Percentiles rank a stretch among this genome's conserved stretches.
phyloP scores from a whole-genome alignment of 2,797 vertebrate genomes.

The Lagodon rhomboides region DNA sequence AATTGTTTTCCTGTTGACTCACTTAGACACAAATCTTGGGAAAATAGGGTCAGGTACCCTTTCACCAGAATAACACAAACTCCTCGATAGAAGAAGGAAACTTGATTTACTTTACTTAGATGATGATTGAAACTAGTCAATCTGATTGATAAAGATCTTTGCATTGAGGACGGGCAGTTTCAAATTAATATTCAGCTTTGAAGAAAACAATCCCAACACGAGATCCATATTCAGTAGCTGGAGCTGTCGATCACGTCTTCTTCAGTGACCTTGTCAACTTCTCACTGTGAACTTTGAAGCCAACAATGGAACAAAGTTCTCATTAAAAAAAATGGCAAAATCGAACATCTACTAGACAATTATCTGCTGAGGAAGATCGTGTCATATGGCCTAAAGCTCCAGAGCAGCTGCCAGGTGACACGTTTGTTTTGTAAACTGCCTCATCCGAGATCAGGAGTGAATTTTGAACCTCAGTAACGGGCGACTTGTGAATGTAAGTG shows the following conservation, averaged over 20 bases:
- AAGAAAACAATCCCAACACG: background rate
- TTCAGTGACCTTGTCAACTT: background rate
- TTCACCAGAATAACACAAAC: background rate
- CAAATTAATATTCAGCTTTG: background rate
- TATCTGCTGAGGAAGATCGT: background rate
- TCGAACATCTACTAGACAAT: background rate
- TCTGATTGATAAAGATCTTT: background rate
- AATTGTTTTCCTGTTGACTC: too few species aligned
- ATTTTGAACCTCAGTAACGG: constrained; percentile 26
- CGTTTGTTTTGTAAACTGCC: background rate
- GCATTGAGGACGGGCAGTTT: too few species aligned
- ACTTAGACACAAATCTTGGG: too few species aligned
- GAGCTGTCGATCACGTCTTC: background rate
- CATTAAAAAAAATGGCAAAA: background rate
- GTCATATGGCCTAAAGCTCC: background rate
- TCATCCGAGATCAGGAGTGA: background rate
- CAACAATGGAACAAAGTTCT: background rate
- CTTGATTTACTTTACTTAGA: background rate
- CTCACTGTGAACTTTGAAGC: background rate
- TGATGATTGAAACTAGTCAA: background rate
- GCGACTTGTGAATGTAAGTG: constrained; percentile 51
- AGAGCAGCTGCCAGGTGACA: background rate
- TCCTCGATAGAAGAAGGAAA: background rate
- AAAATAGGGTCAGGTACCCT: too few species aligned
- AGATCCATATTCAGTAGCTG: background rate